Base-by-base conservation (phyloP, 35 echinoderm and acorn worm genomes). In the Apostichopus californicus region DNA sequence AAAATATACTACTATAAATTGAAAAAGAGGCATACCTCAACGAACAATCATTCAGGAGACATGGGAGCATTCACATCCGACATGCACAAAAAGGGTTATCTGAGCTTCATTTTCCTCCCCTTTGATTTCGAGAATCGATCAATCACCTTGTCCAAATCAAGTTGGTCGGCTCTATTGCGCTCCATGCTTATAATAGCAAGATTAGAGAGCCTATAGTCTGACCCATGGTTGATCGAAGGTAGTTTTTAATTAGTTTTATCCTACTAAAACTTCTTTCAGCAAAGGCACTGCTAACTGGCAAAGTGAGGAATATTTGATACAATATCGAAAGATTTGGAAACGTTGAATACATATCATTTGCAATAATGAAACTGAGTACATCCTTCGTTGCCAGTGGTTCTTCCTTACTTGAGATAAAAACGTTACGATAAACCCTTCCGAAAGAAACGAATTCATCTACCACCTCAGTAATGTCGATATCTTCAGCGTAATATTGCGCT, bases 241-340 rank as follows among this genome's bases (percentile, higher is more conserved):
- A 80, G 22, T 80, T 10, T 81, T 81, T 81, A 54, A 81, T 52
- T 10, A 81, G 13, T 81, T 81, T 81, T 9, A 81, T 5, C 79
- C 24, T 81, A 0, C 52, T 81, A 54, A 81, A 81, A 81, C 79
- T 81, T 52, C 79, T 81, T 81, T 81, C 79, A 81, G 79, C 79
- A 81, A 81, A 81, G 10, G 79, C 79, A 81, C 26, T 81, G 21
- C 4, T 81, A 5, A 81, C 79, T 81, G 26, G 5, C 5, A 81
- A 81, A 9, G 79, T 81, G 9, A 53, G 52, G 79, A 46, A 81
- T 81, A 81, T 46, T 81, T 81, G 5, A 81, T 81, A 13, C 52
- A 81, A 55, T 59, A 81, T 12, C 12, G 34, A 56, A 52, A 53
- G 25, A 56, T 52, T 52, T 5, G 10, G 20, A 80, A 80, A 46